Percentiles rank a stretch among this genome's conserved stretches.
Evolutionary conservation across 2,797 vertebrate genomes (phyloP).

Genomic region (Pogoniulus pusillus): DNA sequence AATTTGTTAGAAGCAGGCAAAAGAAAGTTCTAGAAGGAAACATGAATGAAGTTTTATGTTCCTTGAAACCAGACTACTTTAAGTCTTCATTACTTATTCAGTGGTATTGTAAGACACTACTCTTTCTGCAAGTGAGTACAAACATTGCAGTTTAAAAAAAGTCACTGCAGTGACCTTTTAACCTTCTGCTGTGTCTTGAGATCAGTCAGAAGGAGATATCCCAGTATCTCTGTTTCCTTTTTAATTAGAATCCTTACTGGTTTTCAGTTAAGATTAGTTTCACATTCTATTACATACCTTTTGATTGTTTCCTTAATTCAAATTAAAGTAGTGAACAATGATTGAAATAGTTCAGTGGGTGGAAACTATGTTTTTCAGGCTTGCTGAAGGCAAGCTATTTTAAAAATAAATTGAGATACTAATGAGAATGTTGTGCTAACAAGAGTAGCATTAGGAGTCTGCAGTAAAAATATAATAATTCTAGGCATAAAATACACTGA

Average conservation of each 20-base stretch:
- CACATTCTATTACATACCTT: neutral
- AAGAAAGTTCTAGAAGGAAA: constrained; percentile 5
- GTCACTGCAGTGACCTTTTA: neutral
- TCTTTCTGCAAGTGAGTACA: neutral
- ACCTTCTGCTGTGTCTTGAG: neutral
- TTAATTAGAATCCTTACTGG: neutral
- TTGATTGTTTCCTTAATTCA: neutral
- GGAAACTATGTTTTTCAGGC: neutral
- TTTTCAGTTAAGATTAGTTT: neutral
- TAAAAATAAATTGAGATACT: neutral
- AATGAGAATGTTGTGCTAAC: neutral
- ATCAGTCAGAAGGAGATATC: neutral
- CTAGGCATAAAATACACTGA: neutral
- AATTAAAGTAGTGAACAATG: neutral
- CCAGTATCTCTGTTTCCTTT: neutral
- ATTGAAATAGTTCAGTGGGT: neutral
- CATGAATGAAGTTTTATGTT: neutral
- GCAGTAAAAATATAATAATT: neutral
- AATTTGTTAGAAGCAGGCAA: neutral
- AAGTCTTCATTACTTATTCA: neutral
- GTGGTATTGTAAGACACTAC: neutral
- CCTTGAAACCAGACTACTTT: neutral
- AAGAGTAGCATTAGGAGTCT: neutral
- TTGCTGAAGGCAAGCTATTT: neutral
- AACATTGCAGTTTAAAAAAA: neutral